Base-by-base conservation (phyloP, 30 jellyfish, hydroid and myxozoan species). In the Sanderia malayensis region DNA sequence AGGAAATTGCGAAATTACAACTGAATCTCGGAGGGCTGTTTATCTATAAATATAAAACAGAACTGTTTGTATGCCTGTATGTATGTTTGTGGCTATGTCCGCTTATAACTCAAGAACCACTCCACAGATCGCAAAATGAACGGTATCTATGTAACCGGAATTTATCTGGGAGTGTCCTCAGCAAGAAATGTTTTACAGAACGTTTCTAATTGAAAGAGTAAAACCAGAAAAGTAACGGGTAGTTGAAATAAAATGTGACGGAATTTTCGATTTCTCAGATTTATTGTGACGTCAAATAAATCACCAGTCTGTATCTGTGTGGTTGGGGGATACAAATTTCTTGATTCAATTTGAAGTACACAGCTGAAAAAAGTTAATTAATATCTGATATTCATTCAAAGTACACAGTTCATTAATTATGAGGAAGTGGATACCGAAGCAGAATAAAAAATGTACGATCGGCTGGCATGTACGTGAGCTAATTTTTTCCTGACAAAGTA, bases 151-250 rank as follows among this genome's bases (percentile, higher is more conserved):
- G 55, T 41, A 41, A 41, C 15, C 15, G 55, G 55, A 41, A 41
- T 41, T 41, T 41, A 41, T 41, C 55, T 41, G 15, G 55, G 55
- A 41, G 55, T 41, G 55, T 41, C 15, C 15, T 8, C 55, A 15
- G 55, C 55, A 15, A 15, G 15, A 41, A 41, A 8, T 6, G 8
- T 41, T 41, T 41, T 41, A 41, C 55, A 41, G 15, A 41, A 41
- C 55, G 55, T 41, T 41, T 41, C 8, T 8, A 41, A 41, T 41
- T 41, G 15, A 41, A 41, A 41, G 55, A 41, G 55, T 41, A 41
- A 41, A 41, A 41, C 55, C 55, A 41, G 55, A 41, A 41, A 41
- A 41, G 55, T 41, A 41, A 41, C 55, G 55, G 55, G 55, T 41
- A 41, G 55, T n/a, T 41, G 55, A 41, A 41, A 41, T 41, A 41